These are phyloP conservation scores for Corythornis vintsioides DNA, from an alignment of 2,113 vertebrate genomes.

Conservation along the genomic window DNA sequence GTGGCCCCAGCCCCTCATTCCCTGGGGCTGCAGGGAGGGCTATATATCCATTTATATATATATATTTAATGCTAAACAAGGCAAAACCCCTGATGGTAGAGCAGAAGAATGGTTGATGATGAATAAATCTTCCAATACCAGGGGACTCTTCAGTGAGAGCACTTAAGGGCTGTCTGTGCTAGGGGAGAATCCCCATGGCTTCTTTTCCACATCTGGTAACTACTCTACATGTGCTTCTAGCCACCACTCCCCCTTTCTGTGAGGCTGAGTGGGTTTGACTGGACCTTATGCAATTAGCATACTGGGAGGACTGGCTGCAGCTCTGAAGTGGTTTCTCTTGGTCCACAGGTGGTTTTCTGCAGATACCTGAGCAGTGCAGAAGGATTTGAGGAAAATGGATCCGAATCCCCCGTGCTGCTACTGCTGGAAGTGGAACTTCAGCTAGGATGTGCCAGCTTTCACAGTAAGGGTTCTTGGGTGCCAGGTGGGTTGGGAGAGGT, in stretches of 20 bases:
- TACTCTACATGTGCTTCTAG: neutral
- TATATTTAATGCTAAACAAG: neutral
- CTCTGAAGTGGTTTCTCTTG: conserved; percentile 35
- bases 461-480: neutral
- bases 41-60: neutral
- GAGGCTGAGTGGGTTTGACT: conserved; percentile 28
- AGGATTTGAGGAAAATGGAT: conserved; percentile 6
- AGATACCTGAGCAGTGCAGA: neutral
- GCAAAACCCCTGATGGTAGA: neutral
- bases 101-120: neutral
- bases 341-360: neutral
- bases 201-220: conserved; percentile 12
- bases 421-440: conserved; percentile 12
- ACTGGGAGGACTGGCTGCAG: conserved; percentile 8
- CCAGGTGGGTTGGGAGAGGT: neutral
- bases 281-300: conserved; percentile 18
- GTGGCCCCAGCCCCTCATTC: fast-evolving
- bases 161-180: neutral
- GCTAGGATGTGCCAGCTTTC: neutral
- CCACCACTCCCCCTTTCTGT: conserved; percentile 17
- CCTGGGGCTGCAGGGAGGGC: neutral
- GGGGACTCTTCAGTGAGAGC: neutral
- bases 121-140: neutral
- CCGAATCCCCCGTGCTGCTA: neutral
- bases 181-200: neutral